A percentile compares a stretch with the other conserved stretches of the same genome.
Evolutionary conservation across 2,888 invertebrate genomes (phyloP).

Genomic region (Agelastica alni): DNA sequence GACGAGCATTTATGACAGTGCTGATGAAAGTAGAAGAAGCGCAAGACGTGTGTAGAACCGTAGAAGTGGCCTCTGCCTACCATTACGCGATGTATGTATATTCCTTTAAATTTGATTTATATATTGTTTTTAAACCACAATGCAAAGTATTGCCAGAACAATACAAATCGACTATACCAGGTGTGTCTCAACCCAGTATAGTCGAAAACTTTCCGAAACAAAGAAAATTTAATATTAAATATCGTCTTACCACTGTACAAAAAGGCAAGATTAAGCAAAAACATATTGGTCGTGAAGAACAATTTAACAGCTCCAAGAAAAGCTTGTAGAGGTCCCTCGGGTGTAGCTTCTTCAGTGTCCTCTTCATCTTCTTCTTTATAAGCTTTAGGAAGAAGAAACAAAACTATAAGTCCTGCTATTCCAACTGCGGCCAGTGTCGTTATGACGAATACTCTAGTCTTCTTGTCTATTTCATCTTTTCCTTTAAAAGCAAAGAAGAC

Average conservation of each 20-base stretch:
- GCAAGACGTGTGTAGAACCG: too few relatives aligned
- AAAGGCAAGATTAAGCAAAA: constrained; percentile 82
- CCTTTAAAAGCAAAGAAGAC: constrained; percentile 90
- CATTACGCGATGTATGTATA: too few relatives aligned
- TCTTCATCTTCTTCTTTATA: constrained; percentile 54
- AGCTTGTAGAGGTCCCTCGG: constrained; percentile 67
- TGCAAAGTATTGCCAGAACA: too few relatives aligned
- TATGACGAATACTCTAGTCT: constrained; percentile 78
- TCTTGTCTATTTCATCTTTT: constrained; percentile 70
- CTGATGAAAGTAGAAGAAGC: too few relatives aligned
- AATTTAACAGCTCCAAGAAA: constrained; percentile 75
- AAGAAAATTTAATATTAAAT: too few relatives aligned
- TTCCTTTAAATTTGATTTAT: not conserved
- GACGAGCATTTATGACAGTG: too few relatives aligned
- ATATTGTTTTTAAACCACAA: not conserved
- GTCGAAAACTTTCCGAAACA: too few relatives aligned
- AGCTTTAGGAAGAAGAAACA: constrained; percentile 66
- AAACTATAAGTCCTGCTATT: constrained; percentile 71
- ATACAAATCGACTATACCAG: too few relatives aligned
- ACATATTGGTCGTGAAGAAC: constrained; percentile 82
- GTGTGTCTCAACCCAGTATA: too few relatives aligned
- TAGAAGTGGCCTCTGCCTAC: too few relatives aligned
- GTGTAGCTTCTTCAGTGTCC: constrained; percentile 45
- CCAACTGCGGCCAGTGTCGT: constrained; percentile 76
- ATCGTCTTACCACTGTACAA: constrained; percentile 80